Percentiles rank a stretch among this genome's conserved stretches.
These are phyloP conservation scores for Graptemys geographica DNA, from an alignment of 2,797 vertebrate genomes.

Conservation along the genomic window DNA sequence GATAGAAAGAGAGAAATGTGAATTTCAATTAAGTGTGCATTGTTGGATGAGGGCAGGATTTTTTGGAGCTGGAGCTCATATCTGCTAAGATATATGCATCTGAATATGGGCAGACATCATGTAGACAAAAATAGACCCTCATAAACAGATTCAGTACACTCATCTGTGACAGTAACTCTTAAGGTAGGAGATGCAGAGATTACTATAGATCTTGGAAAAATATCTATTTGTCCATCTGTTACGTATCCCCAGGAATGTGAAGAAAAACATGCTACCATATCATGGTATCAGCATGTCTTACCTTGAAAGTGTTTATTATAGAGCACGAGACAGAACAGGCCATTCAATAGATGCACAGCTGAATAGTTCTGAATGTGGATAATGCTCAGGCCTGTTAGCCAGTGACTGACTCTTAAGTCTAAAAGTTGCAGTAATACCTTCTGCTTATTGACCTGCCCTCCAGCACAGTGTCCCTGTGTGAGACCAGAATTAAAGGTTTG, in stretches of 20 bases:
- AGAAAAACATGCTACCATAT: slow-evolving; percentile 53
- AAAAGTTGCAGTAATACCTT: not conserved
- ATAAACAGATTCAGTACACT: slow-evolving; percentile 1
- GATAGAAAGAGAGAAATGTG: not conserved
- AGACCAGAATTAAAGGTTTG: not conserved
- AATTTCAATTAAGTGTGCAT: not conserved
- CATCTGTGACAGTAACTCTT: slow-evolving; percentile 10
- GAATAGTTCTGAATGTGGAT: not conserved
- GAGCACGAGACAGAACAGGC: not conserved
- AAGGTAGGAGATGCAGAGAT: not conserved
- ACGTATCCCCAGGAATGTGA: slow-evolving; percentile 4
- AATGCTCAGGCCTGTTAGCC: not conserved
- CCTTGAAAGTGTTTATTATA: not conserved
- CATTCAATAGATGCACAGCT: not conserved
- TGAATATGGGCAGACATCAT: not conserved
- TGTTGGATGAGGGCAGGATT: not conserved
- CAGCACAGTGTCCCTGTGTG: rapidly evolving
- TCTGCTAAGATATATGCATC: not conserved
- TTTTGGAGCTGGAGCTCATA: not conserved
- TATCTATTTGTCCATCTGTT: slow-evolving; percentile 12
- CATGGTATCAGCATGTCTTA: not conserved
- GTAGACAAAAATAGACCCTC: slow-evolving; percentile 6
- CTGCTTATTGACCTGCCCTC: not conserved
- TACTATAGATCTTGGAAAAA: not conserved
- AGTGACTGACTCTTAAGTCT: not conserved